Evolutionary conservation across 2,797 vertebrate species (phyloP).

Genomic region (Arctocebus calabarensis): DNA sequence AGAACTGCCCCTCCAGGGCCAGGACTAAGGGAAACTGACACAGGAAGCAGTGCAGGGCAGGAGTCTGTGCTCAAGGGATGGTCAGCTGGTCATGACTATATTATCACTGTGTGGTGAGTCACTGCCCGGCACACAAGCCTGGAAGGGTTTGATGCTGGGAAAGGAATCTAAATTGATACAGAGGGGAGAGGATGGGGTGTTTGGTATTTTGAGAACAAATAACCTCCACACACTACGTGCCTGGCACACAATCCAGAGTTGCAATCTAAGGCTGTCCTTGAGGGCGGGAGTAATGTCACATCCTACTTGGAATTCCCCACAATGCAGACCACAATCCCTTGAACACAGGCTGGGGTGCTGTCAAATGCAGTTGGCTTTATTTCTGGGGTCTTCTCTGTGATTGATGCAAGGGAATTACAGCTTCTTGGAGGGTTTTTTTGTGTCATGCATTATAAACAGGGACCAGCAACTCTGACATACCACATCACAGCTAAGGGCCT

Average conservation of each 20-base stretch:
- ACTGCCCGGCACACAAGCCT: neutral
- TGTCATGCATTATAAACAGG: neutral
- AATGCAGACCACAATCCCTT: neutral
- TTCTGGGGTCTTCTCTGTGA: neutral
- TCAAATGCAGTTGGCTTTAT: neutral
- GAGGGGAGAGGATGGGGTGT: neutral
- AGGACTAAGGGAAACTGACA: neutral
- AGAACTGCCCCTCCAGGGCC: neutral
- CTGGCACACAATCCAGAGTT: neutral
- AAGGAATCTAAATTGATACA: neutral
- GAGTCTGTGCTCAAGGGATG: neutral
- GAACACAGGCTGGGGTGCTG: neutral
- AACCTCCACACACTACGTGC: neutral
- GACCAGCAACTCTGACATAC: neutral
- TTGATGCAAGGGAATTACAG: neutral
- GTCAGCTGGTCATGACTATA: neutral
- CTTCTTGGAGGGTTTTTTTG: neutral
- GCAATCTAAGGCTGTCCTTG: neutral
- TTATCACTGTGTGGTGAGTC: neutral
- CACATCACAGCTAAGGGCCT: neutral
- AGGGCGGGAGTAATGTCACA: neutral
- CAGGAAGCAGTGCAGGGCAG: neutral
- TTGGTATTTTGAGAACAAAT: neutral
- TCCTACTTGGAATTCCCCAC: neutral
- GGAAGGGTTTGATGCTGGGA: neutral